Base-by-base conservation (phyloP, 2,113 vertebrate genomes). In the Planiliza haematocheilus region DNA sequence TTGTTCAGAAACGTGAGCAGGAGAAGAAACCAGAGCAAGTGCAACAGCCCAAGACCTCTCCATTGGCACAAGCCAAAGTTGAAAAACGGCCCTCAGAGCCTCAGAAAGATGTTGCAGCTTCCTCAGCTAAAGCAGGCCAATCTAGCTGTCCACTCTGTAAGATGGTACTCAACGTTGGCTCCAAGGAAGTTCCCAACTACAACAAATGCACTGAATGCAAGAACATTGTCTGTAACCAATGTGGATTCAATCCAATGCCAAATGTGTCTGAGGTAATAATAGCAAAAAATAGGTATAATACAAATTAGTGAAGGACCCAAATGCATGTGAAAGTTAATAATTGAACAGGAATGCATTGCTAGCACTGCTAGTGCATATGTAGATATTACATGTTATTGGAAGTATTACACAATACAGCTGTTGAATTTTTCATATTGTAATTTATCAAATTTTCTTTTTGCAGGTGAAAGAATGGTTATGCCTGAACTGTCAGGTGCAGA, bases 391-490 rank as follows among this genome's bases (percentile, higher is more conserved):
- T 48, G 8, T 49, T 24, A 30, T 9, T 10, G 8, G 18, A n/a
- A 18, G 3, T 48, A 18, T 48, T 18, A 17, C 17, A 30, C 24
- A 30, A 55, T 76, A 16, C 0, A 49, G 4, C 2, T 65, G 11
- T 14, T 55, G 3, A 50, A 78, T 67, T 10, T 37, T 53, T 59
- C 1, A 10, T 20, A 34, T 64, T 83, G 51, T 53, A 46, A 62
- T 41, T 52, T 24, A 16, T 34, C 5, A 4, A 63, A 4, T 65
- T 68, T 78, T 71, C 5, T 66, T 42, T 72, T 77, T 77, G 7
- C 87, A 98, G 97, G 88, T 95, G 51, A 95, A 93, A 34, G 96
- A 98, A 85, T 97, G 97, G 97, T 92, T 98, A 59, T 98, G 96
- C 86, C 93, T 98, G 70, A 97, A 95, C 85, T 98, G 97, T 85